Conservation (phyloP, 1,140 invertebrate genomes). For the Eriocheir sinensis region DNA sequence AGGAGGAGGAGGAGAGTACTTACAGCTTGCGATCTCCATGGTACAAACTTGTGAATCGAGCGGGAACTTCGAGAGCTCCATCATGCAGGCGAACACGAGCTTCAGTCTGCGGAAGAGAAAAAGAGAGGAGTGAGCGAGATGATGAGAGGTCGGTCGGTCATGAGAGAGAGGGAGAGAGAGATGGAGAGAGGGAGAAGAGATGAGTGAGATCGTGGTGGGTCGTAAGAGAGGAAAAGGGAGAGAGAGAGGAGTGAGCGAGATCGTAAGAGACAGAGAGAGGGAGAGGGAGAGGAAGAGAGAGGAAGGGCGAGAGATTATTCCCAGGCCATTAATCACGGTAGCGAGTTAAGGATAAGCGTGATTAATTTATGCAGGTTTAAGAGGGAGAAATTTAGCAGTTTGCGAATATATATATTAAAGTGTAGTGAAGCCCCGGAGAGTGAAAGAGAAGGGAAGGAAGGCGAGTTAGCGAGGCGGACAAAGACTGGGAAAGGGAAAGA, state of each 20-base stretch:
- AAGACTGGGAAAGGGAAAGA: background rate
- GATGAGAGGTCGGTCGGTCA: background rate
- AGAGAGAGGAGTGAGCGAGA: background rate
- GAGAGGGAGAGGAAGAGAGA: background rate
- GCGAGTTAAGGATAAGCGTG: no score
- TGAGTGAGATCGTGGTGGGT: no score
- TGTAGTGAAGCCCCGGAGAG: no score
- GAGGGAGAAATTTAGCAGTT: no score
- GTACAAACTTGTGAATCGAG: conserved; percentile 85
- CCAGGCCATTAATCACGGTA: no score
- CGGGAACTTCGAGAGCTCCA: conserved; percentile 86
- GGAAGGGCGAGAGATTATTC: background rate
- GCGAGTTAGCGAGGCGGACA: no score
- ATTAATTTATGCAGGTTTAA: no score
- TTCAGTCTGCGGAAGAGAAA: conserved; percentile 82
- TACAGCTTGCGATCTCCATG: conserved; percentile 86
- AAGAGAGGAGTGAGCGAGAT: background rate
- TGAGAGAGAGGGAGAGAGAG: conserved; percentile 1
- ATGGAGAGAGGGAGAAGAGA: background rate
- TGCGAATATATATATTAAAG: no score
- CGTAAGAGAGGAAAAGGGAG: background rate
- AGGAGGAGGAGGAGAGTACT: conserved; percentile 79
- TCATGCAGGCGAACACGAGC: conserved; percentile 86
- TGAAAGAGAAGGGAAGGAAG: no score
- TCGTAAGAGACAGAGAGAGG: background rate